Base-by-base conservation (phyloP, 37 sponge, comb jelly and placozoan genomes). In the Chondrosia reniformis region DNA sequence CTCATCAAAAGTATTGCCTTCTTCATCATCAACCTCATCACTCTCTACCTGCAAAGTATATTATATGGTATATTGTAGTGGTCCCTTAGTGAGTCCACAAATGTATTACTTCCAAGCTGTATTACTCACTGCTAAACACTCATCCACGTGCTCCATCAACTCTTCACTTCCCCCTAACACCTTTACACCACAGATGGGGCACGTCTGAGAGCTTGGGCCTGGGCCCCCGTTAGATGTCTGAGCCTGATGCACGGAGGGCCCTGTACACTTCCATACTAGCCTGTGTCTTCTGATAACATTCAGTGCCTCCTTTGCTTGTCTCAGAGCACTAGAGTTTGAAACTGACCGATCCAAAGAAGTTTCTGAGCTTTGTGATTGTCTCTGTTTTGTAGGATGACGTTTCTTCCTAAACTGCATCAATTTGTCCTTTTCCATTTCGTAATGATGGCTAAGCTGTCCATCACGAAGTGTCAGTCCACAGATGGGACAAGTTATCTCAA, bases 381-480 rank as follows among this genome's bases (percentile, higher is more conserved):
- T n/a, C n/a, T n/a, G n/a, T n/a, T n/a, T n/a, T n/a, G 58, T 24
- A 56, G 27, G 58, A 56, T 6, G n/a, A 24, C 43, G 38, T 39
- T 39, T 69, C 17, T 36, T 55, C n/a, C 27, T 57, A 39, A 64
- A 9, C 30, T 46, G 24, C 21, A 27, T 5, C 77, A 86, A 45
- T 30, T 76, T 86, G 37, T 30, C 77, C 33, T 75, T 44, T 76
- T 86, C 86, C 54, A 21, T 33, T 33, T 86, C 42, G 44, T 77
- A 86, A 27, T 86, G 86, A 25, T 55, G 67, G 38, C 34, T 31
- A 8, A 86, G 22, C 33, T 81, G 67, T 15, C 58, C 81, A 5
- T 79, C 67, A 37, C 81, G 34, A 21, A 86, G 45, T 1, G 86
- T 80, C 17, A 86, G 55, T 1, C 75, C 77, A 63, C 86, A 86